Evolutionary conservation across 1,140 invertebrate genomes (phyloP), one percentile per base, ranked within the genome.

Genomic region (Maniola jurtina): DNA sequence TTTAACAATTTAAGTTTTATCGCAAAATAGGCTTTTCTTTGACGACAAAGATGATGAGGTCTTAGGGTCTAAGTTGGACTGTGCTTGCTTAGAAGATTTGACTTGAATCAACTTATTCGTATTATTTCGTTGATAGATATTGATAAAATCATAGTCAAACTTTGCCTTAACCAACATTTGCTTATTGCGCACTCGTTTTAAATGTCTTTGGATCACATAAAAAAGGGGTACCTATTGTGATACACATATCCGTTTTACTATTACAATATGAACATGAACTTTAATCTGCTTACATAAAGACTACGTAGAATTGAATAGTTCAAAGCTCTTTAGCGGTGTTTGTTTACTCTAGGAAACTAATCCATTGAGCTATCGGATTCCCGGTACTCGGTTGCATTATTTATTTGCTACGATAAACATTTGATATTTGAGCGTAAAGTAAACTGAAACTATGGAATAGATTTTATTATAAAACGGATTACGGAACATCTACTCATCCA

Each of bases 331-430:
- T 50, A 58, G 55, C 64, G 35, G 56, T 72, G 66, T 74, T 80
- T 86, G 77, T 84, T 83, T 86, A 79, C 76, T 74, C 80, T 80
- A 76, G 70, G 70, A 3, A 40, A 40, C 6, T 79, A 73, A 81
- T 78, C 78, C 76, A 85, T 80, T 81, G 78, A 76, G 77, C 68
- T 70, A 60, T 59, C 65, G 70, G 64, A 74, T 79, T 73, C 76
- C 69, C 61, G 62, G 76, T 79, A 79, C 79, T 82, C 77, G 69
- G 70, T 68, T 63, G 65, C 75, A 79, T 83, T 86, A 83, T 81
- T 83, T 84, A 84, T 86, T 81, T 84, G 80, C 75, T 81, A 75
- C 64, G 65, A 75, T 77, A 83, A 82, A 82, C 80, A 81, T 77
- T 76, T 66, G 74, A 76, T 75, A 73, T 76, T 77, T 67, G 76